Evolutionary conservation across 2,888 invertebrate species (phyloP).

Genomic region (Asteroscopus sphinx): DNA sequence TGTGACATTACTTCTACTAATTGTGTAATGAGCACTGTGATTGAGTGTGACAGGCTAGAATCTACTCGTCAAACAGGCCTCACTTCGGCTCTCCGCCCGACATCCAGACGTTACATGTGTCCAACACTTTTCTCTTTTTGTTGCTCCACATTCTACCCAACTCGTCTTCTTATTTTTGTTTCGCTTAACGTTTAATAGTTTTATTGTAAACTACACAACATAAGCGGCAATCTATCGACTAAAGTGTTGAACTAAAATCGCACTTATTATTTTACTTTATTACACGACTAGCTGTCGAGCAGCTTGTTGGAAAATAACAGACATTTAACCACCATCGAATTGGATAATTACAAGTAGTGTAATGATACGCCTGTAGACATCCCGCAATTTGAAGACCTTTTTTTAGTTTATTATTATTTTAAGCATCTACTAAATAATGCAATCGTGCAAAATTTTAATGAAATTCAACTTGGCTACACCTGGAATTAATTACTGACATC

Average conservation of each 20-base stretch:
- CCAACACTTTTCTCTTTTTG: slow-evolving; percentile 46
- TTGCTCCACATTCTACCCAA: slow-evolving; percentile 59
- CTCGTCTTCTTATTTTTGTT: slow-evolving; percentile 59
- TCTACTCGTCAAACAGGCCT: slow-evolving; percentile 48
- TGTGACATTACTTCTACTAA: slow-evolving; percentile 70
- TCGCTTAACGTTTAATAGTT: slow-evolving; percentile 55
- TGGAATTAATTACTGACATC: slow-evolving; percentile 51
- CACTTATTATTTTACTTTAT: slow-evolving; percentile 76
- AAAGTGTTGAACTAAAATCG: slow-evolving; percentile 72
- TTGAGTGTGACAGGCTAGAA: slow-evolving; percentile 62
- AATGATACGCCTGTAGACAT: slow-evolving; percentile 75
- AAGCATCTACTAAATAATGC: slow-evolving; percentile 65
- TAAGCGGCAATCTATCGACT: slow-evolving; percentile 60
- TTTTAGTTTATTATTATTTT: slow-evolving; percentile 65
- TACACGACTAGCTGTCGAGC: slow-evolving; percentile 66
- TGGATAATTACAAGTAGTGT: slow-evolving; percentile 80
- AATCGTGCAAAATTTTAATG: slow-evolving; percentile 65
- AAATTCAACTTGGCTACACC: slow-evolving; percentile 65
- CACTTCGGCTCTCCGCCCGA: slow-evolving; percentile 43
- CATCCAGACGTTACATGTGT: slow-evolving; percentile 31
- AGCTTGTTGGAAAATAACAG: slow-evolving; percentile 78
- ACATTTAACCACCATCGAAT: slow-evolving; percentile 78
- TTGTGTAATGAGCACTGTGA: slow-evolving; percentile 71
- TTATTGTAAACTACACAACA: slow-evolving; percentile 52
- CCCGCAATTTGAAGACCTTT: slow-evolving; percentile 71